A percentile compares a stretch with the other conserved stretches of the same genome.
Evolutionary conservation across 2,113 vertebrate genomes (phyloP).

Genomic region (Aix galericulata): DNA sequence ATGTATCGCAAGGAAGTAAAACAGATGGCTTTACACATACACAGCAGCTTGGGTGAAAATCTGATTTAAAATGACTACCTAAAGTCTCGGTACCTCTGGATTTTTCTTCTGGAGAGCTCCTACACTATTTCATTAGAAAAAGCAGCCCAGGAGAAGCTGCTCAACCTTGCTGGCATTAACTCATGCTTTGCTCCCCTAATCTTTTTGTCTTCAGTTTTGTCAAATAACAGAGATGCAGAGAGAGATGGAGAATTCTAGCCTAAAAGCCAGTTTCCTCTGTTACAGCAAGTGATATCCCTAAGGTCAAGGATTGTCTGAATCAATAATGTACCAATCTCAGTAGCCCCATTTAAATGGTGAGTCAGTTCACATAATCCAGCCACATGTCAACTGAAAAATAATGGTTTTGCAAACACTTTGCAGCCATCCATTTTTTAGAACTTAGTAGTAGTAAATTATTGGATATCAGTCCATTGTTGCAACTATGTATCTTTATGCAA

Average conservation of each 20-base stretch:
- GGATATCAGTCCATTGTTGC: constrained; percentile 27
- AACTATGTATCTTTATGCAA: constrained; percentile 49
- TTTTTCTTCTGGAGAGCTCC: background rate
- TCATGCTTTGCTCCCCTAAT: constrained; percentile 39
- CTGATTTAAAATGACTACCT: background rate
- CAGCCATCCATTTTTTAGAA: constrained; percentile 57
- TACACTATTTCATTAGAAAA: background rate
- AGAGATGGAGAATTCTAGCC: constrained; percentile 18
- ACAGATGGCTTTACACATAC: background rate
- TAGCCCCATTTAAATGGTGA: constrained; percentile 65
- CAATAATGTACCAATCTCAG: constrained; percentile 58
- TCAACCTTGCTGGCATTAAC: constrained; percentile 42
- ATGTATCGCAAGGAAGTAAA: background rate
- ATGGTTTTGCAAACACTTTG: constrained; percentile 59
- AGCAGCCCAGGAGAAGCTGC: constrained; percentile 3
- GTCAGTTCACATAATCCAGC: constrained; percentile 66
- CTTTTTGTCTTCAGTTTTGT: constrained; percentile 56
- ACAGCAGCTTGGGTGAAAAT: background rate
- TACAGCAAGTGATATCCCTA: constrained; percentile 35
- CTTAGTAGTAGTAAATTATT: constrained; percentile 64
- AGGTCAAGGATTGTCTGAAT: constrained; percentile 71
- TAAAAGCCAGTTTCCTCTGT: constrained; percentile 52
- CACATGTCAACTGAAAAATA: constrained; percentile 60
- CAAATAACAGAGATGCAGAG: constrained; percentile 51
- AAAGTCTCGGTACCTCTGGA: background rate